Evolutionary conservation across 1,140 invertebrate genomes (phyloP).

Genomic region (Temnothorax curvispinosus): DNA sequence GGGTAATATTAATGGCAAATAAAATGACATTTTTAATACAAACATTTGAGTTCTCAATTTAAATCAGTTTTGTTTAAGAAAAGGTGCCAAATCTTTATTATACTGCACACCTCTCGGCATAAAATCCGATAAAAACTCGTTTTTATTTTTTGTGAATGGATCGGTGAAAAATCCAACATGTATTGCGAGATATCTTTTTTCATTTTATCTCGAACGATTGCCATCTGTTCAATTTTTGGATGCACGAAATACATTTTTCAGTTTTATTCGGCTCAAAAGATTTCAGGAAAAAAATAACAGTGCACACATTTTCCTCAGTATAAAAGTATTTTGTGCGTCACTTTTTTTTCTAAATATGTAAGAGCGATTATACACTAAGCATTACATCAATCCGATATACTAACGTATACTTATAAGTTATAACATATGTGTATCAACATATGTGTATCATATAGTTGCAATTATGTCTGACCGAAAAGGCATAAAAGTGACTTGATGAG

Average conservation of each 20-base stretch:
- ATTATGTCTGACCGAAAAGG: neutral
- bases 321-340: neutral
- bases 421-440: neutral
- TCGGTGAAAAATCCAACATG: constrained; percentile 40
- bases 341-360: neutral
- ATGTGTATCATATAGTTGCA: neutral
- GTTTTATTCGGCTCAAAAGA: constrained; percentile 34
- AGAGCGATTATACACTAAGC: too few species aligned
- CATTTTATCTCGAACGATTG: constrained; percentile 29
- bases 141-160: constrained; percentile 36
- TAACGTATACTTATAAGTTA: neutral
- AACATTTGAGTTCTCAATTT: neutral
- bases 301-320: neutral
- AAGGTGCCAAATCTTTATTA: constrained; percentile 32
- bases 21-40: neutral
- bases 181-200: constrained; percentile 31
- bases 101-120: neutral
- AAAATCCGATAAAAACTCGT: neutral
- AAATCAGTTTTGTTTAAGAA: constrained; percentile 17
- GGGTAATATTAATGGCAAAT: neutral
- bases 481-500: constrained; percentile 20
- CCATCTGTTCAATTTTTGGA: constrained; percentile 44
- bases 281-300: constrained; percentile 10
- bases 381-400: neutral
- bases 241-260: constrained; percentile 48